phyloP scores from a whole-genome alignment of 2,113 vertebrate genomes.

The Vulpes lagopus region DNA sequence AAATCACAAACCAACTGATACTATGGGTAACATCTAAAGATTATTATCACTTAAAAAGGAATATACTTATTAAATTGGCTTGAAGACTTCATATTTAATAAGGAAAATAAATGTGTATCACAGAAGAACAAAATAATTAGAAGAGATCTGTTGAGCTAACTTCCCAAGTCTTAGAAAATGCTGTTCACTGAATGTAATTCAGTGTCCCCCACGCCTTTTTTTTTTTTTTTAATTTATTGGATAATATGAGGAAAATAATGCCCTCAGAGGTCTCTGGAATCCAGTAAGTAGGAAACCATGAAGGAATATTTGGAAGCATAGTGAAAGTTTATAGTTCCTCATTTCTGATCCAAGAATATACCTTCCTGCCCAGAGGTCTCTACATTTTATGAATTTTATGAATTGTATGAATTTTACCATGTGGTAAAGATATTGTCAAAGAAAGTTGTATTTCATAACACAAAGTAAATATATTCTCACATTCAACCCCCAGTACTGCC shows the following conservation, averaged over 20 bases:
- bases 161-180: not conserved
- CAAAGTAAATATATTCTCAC: not conserved
- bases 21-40: not conserved
- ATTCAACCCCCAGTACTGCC: not conserved
- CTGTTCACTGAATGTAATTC: not conserved
- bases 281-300: not conserved
- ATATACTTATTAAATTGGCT: not conserved
- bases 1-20: not conserved
- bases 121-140: not conserved
- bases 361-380: not conserved
- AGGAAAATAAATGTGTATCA: not conserved
- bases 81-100: not conserved
- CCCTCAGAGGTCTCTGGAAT: not conserved
- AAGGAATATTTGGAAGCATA: not conserved
- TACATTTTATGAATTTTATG: not conserved
- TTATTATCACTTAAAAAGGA: not conserved
- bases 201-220: not conserved
- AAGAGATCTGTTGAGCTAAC: not conserved
- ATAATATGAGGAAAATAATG: not conserved
- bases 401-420: not conserved
- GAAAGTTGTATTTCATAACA: not conserved
- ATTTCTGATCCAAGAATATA: not conserved
- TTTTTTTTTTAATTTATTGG: not conserved
- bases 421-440: not conserved
- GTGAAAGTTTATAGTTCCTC: not conserved